Base-by-base conservation (phyloP, 1,140 invertebrate species). In the Bombus picipes region DNA sequence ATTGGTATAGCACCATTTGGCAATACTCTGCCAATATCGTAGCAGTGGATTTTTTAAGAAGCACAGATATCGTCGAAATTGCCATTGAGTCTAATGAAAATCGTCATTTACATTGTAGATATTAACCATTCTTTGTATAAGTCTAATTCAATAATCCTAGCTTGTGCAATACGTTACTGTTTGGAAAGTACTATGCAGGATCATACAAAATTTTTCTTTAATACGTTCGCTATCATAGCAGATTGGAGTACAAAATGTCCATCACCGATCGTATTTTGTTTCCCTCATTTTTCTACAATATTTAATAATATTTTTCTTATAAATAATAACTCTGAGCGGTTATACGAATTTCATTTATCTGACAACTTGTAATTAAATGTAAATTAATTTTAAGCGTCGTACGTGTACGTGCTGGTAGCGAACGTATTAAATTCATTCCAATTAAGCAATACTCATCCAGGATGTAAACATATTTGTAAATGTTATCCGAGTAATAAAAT, bases 1-100 rank as follows among this genome's bases (percentile, higher is more conserved):
- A 94, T 66, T 96, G 96, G 92, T 96, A 97, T 88, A 93, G 95
- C 1, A 93, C 94, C 25, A 91, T 95, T 39, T 96, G 96, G 95
- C 96, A 96, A 73, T 77, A 92, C 2, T 94, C 92, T 47, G 96
- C 96, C 4, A 97, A 97, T 90, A 96, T 97, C 47, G 96, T 97
- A 5, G 95, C 96, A 0, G 96, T 95, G 4, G 97, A 97, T 91
- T 97, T 96, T 87, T 95, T 96, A 66, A 94, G 96, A 34, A 94
- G 95, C 37, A 96, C 96, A 2, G 96, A 96, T 47, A 94, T 97
- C 1, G 93, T 97, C 66, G 95, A 96, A 34, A 94, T 96, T 12
- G 96, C 96, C 9, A 95, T 97, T 5, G 93, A 96, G 47, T 95
- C 94, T 81, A 97, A 97, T 32, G 91, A 92, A 39, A 90, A 87